Evolutionary conservation across 1,140 invertebrate genomes (phyloP), one percentile per base, ranked within the genome.

Genomic region (Drosophila pruinosa): DNA sequence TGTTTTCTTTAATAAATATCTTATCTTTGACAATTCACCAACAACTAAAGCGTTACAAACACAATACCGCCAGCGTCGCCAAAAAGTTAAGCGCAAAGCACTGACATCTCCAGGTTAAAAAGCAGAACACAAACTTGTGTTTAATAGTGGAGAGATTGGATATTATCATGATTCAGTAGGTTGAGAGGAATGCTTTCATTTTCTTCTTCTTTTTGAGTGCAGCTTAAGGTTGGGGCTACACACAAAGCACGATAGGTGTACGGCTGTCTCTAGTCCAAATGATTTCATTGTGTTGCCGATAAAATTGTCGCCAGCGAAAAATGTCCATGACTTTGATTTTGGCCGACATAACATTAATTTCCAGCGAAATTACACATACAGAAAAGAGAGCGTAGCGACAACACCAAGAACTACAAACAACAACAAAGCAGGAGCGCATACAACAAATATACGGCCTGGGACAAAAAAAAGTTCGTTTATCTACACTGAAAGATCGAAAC

Each of bases 261-360:
- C 57, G 70, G 26, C 43, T 43, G 43, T 38, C 58, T 63, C 48
- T 63, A 69, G 19, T 63, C 79, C 61, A 79, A 89, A 89, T 82
- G 88, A 75, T 82, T 82, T 86, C 72, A 79, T 88, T 89, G 86
- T 76, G 70, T 71, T 82, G 78, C 78, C 75, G 86, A 89, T 89
- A 89, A 89, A 89, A 89, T 89, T 89, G 86, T 89, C 86, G 86
- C 86, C 86, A 89, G 72, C 75, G 62, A 76, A 79, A 70, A 72
- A 85, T 75, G 74, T 88, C 71, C 64, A 47, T 74, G 81, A 78
- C 88, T 89, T 89, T 89, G 86, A 89, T 89, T 89, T 89, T 70
- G 88, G 47, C 86, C 86, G 86, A 86, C 67, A 62, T 69, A 75
- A 82, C 81, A 89, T 89, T 90, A 80, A 90, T 89, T 89, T 89